Conservation (phyloP, 2,113 vertebrate genomes). For the Pachyramphus minor region DNA sequence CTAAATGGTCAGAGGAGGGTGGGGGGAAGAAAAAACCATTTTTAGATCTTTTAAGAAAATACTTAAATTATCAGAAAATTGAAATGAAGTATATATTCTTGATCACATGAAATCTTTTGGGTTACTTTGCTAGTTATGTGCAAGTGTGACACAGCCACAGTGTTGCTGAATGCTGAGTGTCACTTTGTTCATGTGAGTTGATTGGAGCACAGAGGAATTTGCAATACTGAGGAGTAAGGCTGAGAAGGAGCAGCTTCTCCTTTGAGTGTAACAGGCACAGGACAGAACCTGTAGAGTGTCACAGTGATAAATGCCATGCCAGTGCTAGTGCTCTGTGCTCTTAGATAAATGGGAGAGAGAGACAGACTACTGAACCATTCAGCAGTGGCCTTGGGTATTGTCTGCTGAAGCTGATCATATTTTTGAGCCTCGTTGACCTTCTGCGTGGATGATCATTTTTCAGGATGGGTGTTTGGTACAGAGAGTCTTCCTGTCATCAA, state of each 20-base stretch:
- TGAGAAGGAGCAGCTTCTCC: not conserved
- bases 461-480: not conserved
- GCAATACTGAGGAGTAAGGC: not conserved
- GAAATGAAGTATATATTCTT: not conserved
- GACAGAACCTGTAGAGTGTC: not conserved
- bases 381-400: not conserved
- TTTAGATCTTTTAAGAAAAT: not conserved
- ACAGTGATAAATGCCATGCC: not conserved
- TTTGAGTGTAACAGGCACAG: not conserved
- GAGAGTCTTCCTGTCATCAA: not conserved
- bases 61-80: not conserved
- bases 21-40: accelerated
- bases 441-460: not conserved
- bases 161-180: not conserved
- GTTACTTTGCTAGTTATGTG: not conserved
- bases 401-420: not conserved
- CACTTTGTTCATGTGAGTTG: not conserved
- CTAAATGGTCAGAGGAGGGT: accelerated
- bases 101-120: not conserved
- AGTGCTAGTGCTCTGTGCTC: not conserved
- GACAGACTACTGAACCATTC: not conserved
- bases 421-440: not conserved
- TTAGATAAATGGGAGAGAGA: not conserved
- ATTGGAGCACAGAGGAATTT: not conserved
- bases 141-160: not conserved